Base-by-base conservation (phyloP, 2,888 invertebrate species). In the Megastigmus dorsalis region DNA sequence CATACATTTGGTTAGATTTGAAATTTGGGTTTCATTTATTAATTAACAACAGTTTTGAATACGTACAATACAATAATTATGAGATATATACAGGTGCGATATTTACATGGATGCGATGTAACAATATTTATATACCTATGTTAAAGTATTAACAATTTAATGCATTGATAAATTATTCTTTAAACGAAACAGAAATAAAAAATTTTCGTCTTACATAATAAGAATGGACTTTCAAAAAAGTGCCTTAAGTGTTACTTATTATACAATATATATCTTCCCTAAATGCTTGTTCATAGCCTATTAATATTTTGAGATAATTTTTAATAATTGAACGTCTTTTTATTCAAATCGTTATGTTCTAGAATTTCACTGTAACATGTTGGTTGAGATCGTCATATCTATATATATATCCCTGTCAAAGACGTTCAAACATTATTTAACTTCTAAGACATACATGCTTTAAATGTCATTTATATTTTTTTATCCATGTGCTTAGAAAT, bases 1-100 rank as follows among this genome's bases (percentile, higher is more conserved):
- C 7, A 62, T 33, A 10, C 15, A 65, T 1, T 38, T 9, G 1
- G 0, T 60, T 59, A 23, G 50, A 54, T 70, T 74, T 59, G 45
- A 70, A 68, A 65, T 78, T 80, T 78, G 80, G 79, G 82, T 84
- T 82, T 83, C 78, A 83, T 84, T 86, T 86, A 85, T 86, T 87
- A 78, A 81, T 84, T 86, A 87, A 87, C 86, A 87, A 86, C 82
- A 80, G 85, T 77, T 78, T 81, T 78, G 77, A 74, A 80, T 83
- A 85, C 82, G 83, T 84, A 84, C 82, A 83, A 80, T 83, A 82
- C 79, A 68, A 48, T 67, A 10, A 75, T 69, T 28, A 63, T 65
- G 52, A 38, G 33, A 78, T 85, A 86, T 87, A 81, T 86, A 86
- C 86, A 86, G 73, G 45, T 77, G 80, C 81, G 78, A 70, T 85